phyloP scores from a whole-genome alignment of 2,888 invertebrate genomes.

The Pandemis corylana region DNA sequence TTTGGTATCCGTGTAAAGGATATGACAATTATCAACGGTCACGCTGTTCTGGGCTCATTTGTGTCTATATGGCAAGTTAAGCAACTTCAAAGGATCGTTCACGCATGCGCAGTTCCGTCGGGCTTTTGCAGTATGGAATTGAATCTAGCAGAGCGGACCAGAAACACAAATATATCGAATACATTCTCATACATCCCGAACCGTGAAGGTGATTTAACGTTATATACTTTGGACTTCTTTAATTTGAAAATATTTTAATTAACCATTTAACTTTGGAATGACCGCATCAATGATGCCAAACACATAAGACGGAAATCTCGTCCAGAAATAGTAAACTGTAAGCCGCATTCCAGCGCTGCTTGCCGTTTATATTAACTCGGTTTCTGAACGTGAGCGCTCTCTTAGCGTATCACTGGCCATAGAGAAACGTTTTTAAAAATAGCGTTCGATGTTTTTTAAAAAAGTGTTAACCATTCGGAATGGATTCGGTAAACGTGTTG shows the following conservation, averaged over 20 bases:
- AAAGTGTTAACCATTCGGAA: conserved; percentile 3
- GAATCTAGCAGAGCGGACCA: neutral
- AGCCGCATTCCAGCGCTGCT: conserved; percentile 29
- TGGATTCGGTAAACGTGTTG: neutral
- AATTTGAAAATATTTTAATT: conserved; percentile 1
- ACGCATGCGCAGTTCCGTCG: conserved; percentile 63
- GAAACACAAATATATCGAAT: neutral
- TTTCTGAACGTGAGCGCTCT: conserved; percentile 20
- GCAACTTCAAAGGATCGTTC: conserved; percentile 62
- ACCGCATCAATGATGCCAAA: conserved; percentile 16
- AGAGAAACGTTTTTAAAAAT: conserved; percentile 7
- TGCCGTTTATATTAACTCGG: conserved; percentile 23
- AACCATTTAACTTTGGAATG: conserved; percentile 3
- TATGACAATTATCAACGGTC: conserved; percentile 6
- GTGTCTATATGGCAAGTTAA: conserved; percentile 20
- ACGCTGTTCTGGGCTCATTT: conserved; percentile 29
- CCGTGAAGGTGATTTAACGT: neutral
- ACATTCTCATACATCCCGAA: neutral
- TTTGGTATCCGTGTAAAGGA: neutral
- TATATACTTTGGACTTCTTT: neutral
- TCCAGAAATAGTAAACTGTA: conserved; percentile 28
- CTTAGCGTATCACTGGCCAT: conserved; percentile 14
- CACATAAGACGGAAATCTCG: conserved; percentile 29
- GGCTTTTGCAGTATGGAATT: neutral
- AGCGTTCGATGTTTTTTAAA: neutral